phyloP scores from a whole-genome alignment of 1,140 invertebrate species.

The Halictus rubicundus region DNA sequence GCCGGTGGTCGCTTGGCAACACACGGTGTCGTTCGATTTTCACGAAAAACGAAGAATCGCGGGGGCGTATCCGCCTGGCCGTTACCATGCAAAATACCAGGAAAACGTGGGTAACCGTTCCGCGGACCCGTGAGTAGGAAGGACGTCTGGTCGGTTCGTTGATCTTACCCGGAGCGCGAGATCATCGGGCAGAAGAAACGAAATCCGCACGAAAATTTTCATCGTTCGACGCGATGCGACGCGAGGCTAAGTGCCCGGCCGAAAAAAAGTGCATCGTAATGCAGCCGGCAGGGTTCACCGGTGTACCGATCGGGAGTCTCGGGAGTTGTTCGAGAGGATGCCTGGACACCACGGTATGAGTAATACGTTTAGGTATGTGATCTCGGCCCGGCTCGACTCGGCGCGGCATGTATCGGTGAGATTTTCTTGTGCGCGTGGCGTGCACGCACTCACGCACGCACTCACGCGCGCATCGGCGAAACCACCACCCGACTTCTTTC shows the following conservation, averaged over 20 bases:
- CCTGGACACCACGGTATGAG: constrained; percentile 35
- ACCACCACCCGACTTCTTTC: constrained; percentile 35
- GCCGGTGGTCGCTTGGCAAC: neutral
- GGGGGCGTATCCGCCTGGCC: constrained; percentile 36
- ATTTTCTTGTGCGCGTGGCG: constrained; percentile 52
- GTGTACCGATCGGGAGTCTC: constrained; percentile 16
- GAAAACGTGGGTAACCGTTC: neutral
- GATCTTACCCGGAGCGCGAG: too few species aligned
- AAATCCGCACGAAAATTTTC: neutral
- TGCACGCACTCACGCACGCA: constrained; percentile 25
- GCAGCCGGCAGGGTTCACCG: constrained; percentile 31
- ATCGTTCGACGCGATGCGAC: neutral
- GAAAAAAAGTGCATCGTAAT: constrained; percentile 37
- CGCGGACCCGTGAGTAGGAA: constrained; percentile 9
- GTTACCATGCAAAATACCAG: constrained; percentile 27
- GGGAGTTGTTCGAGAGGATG: constrained; percentile 16
- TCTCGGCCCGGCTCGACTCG: neutral
- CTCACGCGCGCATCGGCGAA: neutral
- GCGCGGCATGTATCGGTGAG: constrained; percentile 26
- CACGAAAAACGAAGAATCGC: constrained; percentile 42
- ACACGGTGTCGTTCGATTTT: constrained; percentile 31
- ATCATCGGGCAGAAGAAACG: neutral
- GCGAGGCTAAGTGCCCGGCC: neutral
- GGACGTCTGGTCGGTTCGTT: neutral
- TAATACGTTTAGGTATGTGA: constrained; percentile 52